phyloP scores from a whole-genome alignment of 1,140 invertebrate species.

The Bombus vancouverensis region DNA sequence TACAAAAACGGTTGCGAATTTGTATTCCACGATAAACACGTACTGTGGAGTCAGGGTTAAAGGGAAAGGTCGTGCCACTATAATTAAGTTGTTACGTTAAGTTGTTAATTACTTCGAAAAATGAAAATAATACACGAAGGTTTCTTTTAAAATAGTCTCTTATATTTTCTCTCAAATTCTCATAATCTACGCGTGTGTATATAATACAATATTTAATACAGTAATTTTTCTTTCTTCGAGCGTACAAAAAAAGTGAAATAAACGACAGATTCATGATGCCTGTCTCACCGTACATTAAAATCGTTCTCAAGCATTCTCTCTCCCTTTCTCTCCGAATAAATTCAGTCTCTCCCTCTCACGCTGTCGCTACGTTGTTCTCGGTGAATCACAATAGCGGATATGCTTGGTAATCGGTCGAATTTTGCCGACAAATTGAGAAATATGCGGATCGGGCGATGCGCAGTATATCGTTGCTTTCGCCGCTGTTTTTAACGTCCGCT shows the following conservation, averaged over 20 bases:
- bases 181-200: conserved; percentile 69
- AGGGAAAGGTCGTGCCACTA: neutral
- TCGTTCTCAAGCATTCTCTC: conserved; percentile 37
- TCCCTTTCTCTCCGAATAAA: conserved; percentile 22
- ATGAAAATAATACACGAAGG: neutral
- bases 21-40: neutral
- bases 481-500: neutral
- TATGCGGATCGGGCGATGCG: neutral
- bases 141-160: conserved; percentile 78
- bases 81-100: neutral
- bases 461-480: neutral
- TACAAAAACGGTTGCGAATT: too few species aligned
- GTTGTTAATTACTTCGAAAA: neutral
- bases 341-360: conserved; percentile 51
- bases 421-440: conserved; percentile 44
- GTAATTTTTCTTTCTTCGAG: conserved; percentile 62
- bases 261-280: conserved; percentile 45
- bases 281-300: conserved; percentile 44
- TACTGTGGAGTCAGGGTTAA: neutral
- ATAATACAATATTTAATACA: conserved; percentile 78
- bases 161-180: conserved; percentile 77
- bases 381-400: conserved; percentile 73
- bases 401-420: conserved; percentile 58
- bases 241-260: conserved; percentile 59
- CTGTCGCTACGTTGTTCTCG: conserved; percentile 58